Evolutionary conservation across 1,140 invertebrate genomes (phyloP), one percentile per base, ranked within the genome.

Genomic region (Nymphalis io): DNA sequence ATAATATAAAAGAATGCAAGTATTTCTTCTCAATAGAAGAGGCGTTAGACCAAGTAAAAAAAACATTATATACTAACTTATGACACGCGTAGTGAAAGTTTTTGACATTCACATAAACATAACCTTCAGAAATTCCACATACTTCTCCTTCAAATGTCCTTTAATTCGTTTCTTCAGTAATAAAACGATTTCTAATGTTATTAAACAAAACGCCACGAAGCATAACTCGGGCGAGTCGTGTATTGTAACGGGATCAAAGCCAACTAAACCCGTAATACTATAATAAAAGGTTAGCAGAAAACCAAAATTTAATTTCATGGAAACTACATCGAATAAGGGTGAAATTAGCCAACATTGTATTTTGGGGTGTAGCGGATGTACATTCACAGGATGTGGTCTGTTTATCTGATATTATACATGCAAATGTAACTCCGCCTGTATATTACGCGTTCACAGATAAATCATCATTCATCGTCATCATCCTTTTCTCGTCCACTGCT

Each of bases 241-340:
- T 58, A 58, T 58, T 42, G 40, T n/a, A 44, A 23, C 38, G 42
- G 68, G 61, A 65, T 60, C 61, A 53, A 27, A 64, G 62, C 55
- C 61, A 51, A 53, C 60, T 53, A 65, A 65, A 70, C 53, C 68
- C 23, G 51, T 60, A 70, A 65, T 70, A 42, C 57, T 65, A 60
- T 60, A 60, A 65, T 70, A 70, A 64, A 70, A 70, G 68, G 68
- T 70, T 70, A 60, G 62, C 68, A 63, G 68, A 70, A 70, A 65
- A 70, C 68, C 68, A 70, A 70, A 70, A 70, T 70, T 70, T 70
- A 70, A 70, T 70, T 70, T 70, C 68, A 65, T 70, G 68, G 68
- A 70, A 70, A 70, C 68, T 64, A 70, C 68, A 64, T 58, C 40
- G 68, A 64, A 64, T 64, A 64, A 55, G 67, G 68, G 57, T 58